phyloP scores from a whole-genome alignment of 2,113 vertebrate species.

The Neopipo cinnamomea region DNA sequence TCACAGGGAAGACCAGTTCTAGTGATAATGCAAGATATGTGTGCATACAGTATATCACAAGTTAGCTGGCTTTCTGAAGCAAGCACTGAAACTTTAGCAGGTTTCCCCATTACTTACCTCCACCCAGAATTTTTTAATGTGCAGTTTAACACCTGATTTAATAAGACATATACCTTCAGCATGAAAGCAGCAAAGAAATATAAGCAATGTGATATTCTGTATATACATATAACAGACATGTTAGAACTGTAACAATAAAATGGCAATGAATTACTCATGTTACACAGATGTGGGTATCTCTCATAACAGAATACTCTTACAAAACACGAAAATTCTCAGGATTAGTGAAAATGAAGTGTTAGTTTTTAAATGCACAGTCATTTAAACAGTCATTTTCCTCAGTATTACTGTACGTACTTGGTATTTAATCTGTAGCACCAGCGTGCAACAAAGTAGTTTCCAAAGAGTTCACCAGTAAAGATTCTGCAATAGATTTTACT shows the following conservation, averaged over 20 bases:
- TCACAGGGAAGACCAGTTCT: background rate
- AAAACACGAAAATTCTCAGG: background rate
- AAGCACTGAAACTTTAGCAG: slow-evolving; percentile 3
- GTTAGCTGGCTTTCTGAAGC: slow-evolving; percentile 24
- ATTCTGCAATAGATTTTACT: background rate
- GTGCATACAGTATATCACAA: slow-evolving; percentile 38
- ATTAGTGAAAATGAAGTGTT: background rate
- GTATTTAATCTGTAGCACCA: background rate
- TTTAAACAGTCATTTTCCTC: background rate
- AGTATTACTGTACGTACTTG: background rate
- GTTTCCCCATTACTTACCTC: slow-evolving; percentile 14
- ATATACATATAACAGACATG: slow-evolving; percentile 10
- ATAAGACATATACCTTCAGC: background rate
- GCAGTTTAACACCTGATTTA: slow-evolving; percentile 8
- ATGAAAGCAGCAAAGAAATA: slow-evolving; percentile 14
- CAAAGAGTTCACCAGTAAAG: background rate
- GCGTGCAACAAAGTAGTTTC: background rate
- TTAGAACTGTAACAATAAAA: slow-evolving; percentile 14
- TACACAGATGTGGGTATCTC: background rate
- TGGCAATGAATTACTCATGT: slow-evolving; percentile 2
- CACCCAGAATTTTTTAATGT: background rate
- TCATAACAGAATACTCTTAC: background rate
- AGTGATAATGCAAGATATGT: background rate
- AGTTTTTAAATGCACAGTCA: background rate
- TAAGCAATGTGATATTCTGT: slow-evolving; percentile 36